Conservation (phyloP, 2,888 invertebrate species). For the Philonicus albiceps region DNA sequence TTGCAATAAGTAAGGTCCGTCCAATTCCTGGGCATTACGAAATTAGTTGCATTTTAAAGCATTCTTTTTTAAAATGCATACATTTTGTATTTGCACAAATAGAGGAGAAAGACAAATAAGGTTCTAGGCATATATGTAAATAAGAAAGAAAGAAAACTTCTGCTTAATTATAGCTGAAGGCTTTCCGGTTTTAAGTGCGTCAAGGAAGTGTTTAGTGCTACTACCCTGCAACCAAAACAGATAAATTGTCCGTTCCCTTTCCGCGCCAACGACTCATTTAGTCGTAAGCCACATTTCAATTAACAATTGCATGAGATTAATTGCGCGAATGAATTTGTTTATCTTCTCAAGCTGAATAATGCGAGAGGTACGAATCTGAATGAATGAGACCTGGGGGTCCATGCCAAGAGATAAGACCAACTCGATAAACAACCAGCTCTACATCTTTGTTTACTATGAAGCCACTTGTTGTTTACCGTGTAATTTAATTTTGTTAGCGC, state of each 20-base stretch:
- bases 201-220: not conserved
- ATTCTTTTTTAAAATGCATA: too few species aligned
- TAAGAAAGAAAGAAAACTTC: not conserved
- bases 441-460: conserved; percentile 16
- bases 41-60: too few species aligned
- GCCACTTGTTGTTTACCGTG: conserved; percentile 15
- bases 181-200: not conserved
- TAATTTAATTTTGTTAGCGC: conserved; percentile 17
- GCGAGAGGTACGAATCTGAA: not conserved
- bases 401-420: conserved; percentile 2
- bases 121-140: not conserved
- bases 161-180: not conserved
- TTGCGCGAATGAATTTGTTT: conserved; percentile 29
- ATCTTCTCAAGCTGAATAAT: not conserved
- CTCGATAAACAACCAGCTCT: not conserved
- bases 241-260: not conserved
- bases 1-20: too few species aligned
- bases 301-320: conserved; percentile 14
- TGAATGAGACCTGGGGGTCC: conserved; percentile 16
- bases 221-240: not conserved
- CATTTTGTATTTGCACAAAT: too few species aligned
- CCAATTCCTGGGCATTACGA: too few species aligned
- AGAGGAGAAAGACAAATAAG: too few species aligned
- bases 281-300: conserved; percentile 4
- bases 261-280: not conserved